phyloP scores from a whole-genome alignment of 2,797 vertebrate species.

The Mormyrops boulengeri region DNA sequence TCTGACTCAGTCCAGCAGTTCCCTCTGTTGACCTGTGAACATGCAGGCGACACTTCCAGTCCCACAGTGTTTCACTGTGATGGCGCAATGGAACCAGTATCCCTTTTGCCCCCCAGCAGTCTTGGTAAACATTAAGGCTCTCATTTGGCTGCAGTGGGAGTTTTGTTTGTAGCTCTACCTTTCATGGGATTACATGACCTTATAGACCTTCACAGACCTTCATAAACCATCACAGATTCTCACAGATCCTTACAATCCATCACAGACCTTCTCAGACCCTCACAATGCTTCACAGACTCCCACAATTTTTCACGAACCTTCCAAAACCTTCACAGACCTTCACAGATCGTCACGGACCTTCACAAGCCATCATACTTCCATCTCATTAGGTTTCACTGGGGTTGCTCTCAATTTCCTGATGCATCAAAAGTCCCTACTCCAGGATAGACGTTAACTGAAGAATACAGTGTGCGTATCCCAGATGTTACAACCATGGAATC shows the following conservation, averaged over 20 bases:
- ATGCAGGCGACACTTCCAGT: neutral
- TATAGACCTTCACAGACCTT: neutral
- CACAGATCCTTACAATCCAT: neutral
- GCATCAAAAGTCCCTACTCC: neutral
- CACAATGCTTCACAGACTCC: neutral
- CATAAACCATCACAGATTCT: neutral
- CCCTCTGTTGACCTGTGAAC: conserved; percentile 16
- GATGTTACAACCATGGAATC: neutral
- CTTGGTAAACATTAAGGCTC: neutral
- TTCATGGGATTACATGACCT: neutral
- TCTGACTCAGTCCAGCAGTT: neutral
- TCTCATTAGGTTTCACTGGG: neutral
- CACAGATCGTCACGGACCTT: neutral
- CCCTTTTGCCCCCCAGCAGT: neutral
- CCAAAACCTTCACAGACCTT: neutral
- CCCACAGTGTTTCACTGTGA: neutral
- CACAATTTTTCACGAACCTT: neutral
- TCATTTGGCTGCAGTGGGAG: neutral
- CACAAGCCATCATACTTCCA: neutral
- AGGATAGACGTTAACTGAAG: neutral
- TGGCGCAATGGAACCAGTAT: neutral
- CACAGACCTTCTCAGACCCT: neutral
- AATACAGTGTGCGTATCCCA: neutral
- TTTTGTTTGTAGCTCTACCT: neutral
- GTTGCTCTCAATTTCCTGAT: neutral